Evolutionary conservation across 1,140 invertebrate species (phyloP), one percentile per base, ranked within the genome.

Genomic region (Bombus waltoni): DNA sequence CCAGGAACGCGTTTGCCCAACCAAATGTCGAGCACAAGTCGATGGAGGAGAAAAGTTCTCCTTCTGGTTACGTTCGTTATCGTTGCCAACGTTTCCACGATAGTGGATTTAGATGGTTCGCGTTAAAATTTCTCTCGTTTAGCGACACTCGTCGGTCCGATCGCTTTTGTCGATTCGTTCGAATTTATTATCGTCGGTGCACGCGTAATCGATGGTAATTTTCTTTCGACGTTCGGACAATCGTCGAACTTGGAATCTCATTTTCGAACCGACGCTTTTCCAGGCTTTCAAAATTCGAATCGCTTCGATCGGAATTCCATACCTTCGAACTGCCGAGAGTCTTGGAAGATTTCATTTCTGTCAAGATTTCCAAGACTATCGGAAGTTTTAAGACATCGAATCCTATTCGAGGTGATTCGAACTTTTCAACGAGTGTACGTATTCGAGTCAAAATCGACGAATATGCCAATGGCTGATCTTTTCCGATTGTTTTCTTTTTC

Each of bases 91-190:
- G 32, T 68, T 68, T 68, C 18, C 35, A 38, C 3, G 18, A 8
- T 38, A 68, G 38, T 68, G 38, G 38, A 35, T 32, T 68, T 32
- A 68, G 35, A 35, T 35, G 66, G 18, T 22, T 35, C 2, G 32
- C 3, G 38, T 68, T 38, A 68, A 68, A 68, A 38, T 68, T 35
- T 15, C 66, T 40, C 53, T 81, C 62, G 72, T 81, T 73, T 44
- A 81, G 53, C 72, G 80, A 81, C 70, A 62, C 70, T 73, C 80
- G 70, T 38, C 70, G n/a, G 53, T 53, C 53, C n/a, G 70, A 73
- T 81, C 80, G 22, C 35, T 73, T 47, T 59, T 81, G 73, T 81
- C 80, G 80, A 81, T 73, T 40, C 80, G 80, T 42, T 57, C 70
- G 65, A 81, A 81, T 81, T 81, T 81, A 53, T 53, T 13, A 53